These are phyloP conservation scores for Nasonovia ribisnigri DNA, from an alignment of 2,888 invertebrate genomes.

Conservation along the genomic window DNA sequence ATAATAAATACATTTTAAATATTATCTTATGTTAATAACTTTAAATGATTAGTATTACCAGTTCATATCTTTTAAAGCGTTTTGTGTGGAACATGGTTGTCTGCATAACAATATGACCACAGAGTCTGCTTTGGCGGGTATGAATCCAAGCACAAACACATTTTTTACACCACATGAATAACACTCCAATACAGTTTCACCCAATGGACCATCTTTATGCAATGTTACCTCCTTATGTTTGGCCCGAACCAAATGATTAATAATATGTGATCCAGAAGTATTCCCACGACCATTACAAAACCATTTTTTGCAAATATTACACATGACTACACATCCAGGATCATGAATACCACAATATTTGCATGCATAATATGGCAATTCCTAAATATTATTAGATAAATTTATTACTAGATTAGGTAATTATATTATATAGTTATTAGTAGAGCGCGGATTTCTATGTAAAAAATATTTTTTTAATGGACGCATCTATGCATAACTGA, in stretches of 20 bases:
- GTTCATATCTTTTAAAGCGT: constrained; percentile 97
- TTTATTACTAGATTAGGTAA: neutral
- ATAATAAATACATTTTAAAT: neutral
- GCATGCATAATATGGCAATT: constrained; percentile 96
- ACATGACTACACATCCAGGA: constrained; percentile 96
- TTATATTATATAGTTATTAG: neutral
- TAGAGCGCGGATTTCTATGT: too few species aligned
- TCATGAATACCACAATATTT: constrained; percentile 99
- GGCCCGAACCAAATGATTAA: constrained; percentile 98
- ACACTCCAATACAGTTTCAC: constrained; percentile 97
- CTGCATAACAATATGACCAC: constrained; percentile 97
- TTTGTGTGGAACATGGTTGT: constrained; percentile 98
- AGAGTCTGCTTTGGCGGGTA: constrained; percentile 98
- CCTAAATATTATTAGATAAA: constrained; percentile 71
- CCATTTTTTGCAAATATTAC: constrained; percentile 99
- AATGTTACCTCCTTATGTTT: constrained; percentile 99
- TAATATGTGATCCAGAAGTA: constrained; percentile 98
- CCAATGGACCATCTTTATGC: constrained; percentile 96
- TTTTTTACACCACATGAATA: constrained; percentile 99
- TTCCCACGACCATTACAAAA: constrained; percentile 99
- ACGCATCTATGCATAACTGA: too few species aligned
- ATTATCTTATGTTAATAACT: neutral
- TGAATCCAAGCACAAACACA: constrained; percentile 98
- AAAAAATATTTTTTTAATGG: too few species aligned
- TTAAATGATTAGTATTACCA: constrained; percentile 74